These are phyloP conservation scores for Plebejus argus DNA, from an alignment of 2,888 invertebrate species.

Conservation along the genomic window DNA sequence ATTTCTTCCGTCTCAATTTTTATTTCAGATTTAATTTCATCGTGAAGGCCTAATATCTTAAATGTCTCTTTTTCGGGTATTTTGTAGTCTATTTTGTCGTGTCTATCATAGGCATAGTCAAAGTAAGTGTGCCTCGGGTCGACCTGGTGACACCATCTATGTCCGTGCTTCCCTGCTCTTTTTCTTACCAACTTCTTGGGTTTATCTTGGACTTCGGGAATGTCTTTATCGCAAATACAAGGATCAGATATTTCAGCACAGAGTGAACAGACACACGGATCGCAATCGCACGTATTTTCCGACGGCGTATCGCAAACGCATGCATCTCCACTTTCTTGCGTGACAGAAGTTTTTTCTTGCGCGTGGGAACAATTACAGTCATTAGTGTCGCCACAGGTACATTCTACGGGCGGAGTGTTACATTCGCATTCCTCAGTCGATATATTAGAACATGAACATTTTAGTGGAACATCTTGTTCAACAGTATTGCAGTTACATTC, in stretches of 20 bases:
- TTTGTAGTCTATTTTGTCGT: conserved; percentile 57
- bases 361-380: conserved; percentile 60
- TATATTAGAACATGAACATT: conserved; percentile 54
- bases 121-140: conserved; percentile 70
- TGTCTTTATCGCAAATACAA: conserved; percentile 58
- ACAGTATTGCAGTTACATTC: conserved; percentile 59
- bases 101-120: conserved; percentile 64
- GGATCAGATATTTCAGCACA: conserved; percentile 51
- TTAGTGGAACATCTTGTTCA: conserved; percentile 54
- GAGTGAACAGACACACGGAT: conserved; percentile 45
- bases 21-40: conserved; percentile 49
- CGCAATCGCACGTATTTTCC: conserved; percentile 49
- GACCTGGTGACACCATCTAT: conserved; percentile 69
- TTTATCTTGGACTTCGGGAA: conserved; percentile 44
- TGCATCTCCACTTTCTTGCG: not conserved
- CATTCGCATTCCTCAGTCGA: conserved; percentile 54
- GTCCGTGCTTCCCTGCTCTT: conserved; percentile 65
- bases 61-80: conserved; percentile 53
- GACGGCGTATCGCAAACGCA: not conserved
- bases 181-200: conserved; percentile 57
- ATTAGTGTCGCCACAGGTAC: conserved; percentile 61
- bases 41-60: conserved; percentile 60
- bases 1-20: conserved; percentile 31
- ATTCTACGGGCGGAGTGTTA: conserved; percentile 51
- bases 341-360: not conserved